Evolutionary conservation across 1,140 invertebrate genomes (phyloP).

Genomic region (Caerostris extrusa): DNA sequence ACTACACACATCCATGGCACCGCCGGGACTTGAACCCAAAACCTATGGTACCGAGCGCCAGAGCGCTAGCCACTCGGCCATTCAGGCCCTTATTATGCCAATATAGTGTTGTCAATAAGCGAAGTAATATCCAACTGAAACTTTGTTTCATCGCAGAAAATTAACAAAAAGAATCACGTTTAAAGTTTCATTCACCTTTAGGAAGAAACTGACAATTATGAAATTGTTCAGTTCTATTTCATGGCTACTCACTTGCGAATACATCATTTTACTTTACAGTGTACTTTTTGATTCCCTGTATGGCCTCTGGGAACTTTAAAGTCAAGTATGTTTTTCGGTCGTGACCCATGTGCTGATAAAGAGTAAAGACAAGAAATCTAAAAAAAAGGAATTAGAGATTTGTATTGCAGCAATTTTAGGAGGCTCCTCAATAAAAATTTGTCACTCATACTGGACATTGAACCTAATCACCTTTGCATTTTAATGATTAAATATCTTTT

Average conservation of each 20-base stretch:
- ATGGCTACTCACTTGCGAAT: neutral
- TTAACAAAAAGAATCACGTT: slow-evolving; percentile 35
- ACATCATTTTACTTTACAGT: neutral
- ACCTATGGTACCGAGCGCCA: too few species aligned
- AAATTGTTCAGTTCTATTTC: slow-evolving; percentile 4
- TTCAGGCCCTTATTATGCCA: too few species aligned
- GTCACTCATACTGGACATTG: neutral
- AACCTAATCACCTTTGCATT: neutral
- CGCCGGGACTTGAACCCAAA: too few species aligned
- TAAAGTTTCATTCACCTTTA: neutral
- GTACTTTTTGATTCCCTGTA: neutral
- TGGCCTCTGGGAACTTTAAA: slow-evolving; percentile 6
- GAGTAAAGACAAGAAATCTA: neutral
- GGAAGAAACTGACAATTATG: slow-evolving; percentile 12
- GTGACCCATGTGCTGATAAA: neutral
- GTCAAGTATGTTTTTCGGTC: neutral
- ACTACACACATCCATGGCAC: too few species aligned
- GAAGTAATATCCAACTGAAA: neutral
- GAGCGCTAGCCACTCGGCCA: too few species aligned
- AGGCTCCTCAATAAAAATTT: neutral
- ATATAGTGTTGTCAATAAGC: too few species aligned
- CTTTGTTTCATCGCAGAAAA: slow-evolving; percentile 2
- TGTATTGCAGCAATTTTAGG: neutral
- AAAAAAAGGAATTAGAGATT: neutral
- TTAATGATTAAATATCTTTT: too few species aligned